Base-by-base conservation (phyloP, 1,140 invertebrate genomes). In the Drosophila pachea region DNA sequence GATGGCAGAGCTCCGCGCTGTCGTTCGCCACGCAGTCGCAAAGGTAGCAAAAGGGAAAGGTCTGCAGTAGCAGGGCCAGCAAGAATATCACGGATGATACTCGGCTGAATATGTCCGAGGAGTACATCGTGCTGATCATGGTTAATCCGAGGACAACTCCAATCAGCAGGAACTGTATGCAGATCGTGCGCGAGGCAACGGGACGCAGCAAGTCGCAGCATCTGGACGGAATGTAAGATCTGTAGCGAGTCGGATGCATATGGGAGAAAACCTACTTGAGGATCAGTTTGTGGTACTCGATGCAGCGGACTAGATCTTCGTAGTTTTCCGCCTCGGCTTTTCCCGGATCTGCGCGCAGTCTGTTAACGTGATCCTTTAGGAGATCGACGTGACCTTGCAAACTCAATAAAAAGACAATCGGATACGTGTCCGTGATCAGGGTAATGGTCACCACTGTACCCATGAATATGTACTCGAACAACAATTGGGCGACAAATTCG, bases 251-350 rank as follows among this genome's bases (percentile, higher is more conserved):
- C 33, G 4, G 7, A 35, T 35, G 33, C 33, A 35, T 35, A n/a
- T n/a, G n/a, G n/a, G n/a, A n/a, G n/a, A n/a, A n/a, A n/a, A n/a
- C n/a, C 7, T 35, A 35, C 33, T 35, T 11, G 4, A 79, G 12
- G 5, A 79, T 79, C 4, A 47, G 53, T 0, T 67, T 62, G 48
- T 83, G 73, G 45, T 78, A 61, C 22, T 35, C 52, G 11, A 83
- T 83, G 52, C 78, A 78, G 40, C 14, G 16, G 4, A 84, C 75
- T 12, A 83, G 50, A 7, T 78, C 61, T n/a, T 67, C 42, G 5
- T 78, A 83, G 42, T 64, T 52, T 14, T 83, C 49, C 9, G 36
- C 9, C 29, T 83, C 67, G 4, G 40, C 64, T 2, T 59, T 60
- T 5, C 40, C 11, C 0, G 36, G 31, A 52, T 76, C 40, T 2